Conservation (phyloP, 2,888 invertebrate genomes). For the Protophormia terraenovae region DNA sequence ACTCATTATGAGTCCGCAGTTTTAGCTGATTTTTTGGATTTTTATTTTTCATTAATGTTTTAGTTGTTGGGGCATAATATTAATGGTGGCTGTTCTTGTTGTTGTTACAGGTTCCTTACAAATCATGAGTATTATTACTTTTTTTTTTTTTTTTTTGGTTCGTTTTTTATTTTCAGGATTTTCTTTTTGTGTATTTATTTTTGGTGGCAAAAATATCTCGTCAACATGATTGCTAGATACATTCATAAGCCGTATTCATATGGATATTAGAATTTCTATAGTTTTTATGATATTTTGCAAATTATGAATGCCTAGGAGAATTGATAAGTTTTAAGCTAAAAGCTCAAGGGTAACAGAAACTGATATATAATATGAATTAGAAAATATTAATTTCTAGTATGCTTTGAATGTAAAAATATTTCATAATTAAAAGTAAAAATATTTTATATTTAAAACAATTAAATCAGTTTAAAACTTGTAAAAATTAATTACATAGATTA, state of each 20-base stretch:
- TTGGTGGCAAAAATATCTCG: constrained; percentile 21
- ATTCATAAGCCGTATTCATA: not conserved
- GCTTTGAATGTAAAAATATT: too few species aligned
- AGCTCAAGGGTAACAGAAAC: not conserved
- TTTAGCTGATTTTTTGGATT: constrained; percentile 20
- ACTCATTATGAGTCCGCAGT: constrained; percentile 69
- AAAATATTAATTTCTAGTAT: too few species aligned
- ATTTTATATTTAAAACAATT: too few species aligned
- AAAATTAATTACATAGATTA: too few species aligned
- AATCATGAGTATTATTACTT: constrained; percentile 52
- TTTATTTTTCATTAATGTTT: constrained; percentile 39
- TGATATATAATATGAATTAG: not conserved
- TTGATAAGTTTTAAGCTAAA: not conserved
- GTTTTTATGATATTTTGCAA: not conserved
- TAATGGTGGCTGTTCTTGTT: not conserved
- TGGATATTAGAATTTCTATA: not conserved
- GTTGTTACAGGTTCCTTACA: constrained; percentile 42
- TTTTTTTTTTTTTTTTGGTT: constrained; percentile 6
- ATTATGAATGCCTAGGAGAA: not conserved
- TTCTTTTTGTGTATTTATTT: constrained; percentile 5
- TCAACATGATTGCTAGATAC: constrained; percentile 28
- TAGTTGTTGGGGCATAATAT: not conserved
- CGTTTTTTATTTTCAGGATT: not conserved
- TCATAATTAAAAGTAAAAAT: too few species aligned
- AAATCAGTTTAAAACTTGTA: too few species aligned